Evolutionary conservation across 2,888 invertebrate genomes (phyloP).

Genomic region (Dione juno): DNA sequence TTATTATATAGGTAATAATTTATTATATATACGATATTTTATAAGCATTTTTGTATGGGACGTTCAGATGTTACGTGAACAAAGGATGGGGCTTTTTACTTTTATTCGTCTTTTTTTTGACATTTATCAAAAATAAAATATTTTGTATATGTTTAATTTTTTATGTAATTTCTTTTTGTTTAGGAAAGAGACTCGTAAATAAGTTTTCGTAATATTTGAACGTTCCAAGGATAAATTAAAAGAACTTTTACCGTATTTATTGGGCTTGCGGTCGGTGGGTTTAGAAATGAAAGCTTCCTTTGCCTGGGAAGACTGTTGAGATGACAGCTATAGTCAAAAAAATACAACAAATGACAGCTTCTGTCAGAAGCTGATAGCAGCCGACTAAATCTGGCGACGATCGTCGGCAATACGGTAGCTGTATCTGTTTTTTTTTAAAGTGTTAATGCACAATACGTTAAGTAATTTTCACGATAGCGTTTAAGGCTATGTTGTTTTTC

Average conservation of each 20-base stretch:
- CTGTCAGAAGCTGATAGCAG: not conserved
- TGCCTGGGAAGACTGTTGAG: not conserved
- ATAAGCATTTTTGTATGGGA: slow-evolving; percentile 60
- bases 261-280: not conserved
- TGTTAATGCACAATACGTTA: slow-evolving; percentile 48
- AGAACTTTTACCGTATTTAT: slow-evolving; percentile 15
- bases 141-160: not conserved
- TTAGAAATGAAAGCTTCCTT: not conserved
- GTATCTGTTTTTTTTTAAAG: slow-evolving; percentile 36
- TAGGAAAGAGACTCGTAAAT: not conserved
- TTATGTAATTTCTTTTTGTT: not conserved
- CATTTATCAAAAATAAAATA: not conserved
- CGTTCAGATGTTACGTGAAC: not conserved
- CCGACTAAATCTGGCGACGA: not conserved
- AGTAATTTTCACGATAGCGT: slow-evolving; percentile 62
- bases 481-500: slow-evolving; percentile 59
- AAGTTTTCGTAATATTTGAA: slow-evolving; percentile 7
- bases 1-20: slow-evolving; percentile 63
- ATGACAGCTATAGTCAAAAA: not conserved
- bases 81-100: not conserved
- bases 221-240: slow-evolving; percentile 1
- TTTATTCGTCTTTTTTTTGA: not conserved
- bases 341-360: not conserved
- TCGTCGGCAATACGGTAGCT: slow-evolving; percentile 10
- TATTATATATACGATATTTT: slow-evolving; percentile 64